Evolutionary conservation across 1,140 invertebrate genomes (phyloP), one percentile per base, ranked within the genome.

Genomic region (Aricia agestis): DNA sequence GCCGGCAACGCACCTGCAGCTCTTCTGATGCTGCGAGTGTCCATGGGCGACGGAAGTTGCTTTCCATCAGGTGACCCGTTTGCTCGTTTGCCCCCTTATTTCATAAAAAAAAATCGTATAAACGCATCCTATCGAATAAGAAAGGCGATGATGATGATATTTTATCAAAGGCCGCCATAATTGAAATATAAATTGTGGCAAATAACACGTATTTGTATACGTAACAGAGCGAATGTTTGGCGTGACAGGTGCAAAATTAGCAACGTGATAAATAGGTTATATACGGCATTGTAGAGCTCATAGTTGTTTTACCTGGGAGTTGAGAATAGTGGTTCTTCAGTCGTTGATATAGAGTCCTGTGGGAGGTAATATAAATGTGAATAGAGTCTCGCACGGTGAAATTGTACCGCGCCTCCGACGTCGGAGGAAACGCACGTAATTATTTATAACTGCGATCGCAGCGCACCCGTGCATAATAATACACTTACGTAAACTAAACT

Each of bases 141-240:
- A 5, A 36, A 1, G 36, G 6, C 36, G 36, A 9, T 36, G 36
- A 36, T 36, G 36, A 6, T 36, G 36, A 36, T 36, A 36, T 36
- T 36, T 9, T 36, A 36, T 36, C 2, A 36, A 9, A 36, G 36
- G 45, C 45, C 45, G 45, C 45, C 45, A 52, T 52, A 52, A 52
- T 52, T 52, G 45, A 52, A 15, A 13, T 52, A 52, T 5, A 52
- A 52, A 52, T 52, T 52, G 13, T 52, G 45, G 45, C 45, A 52
- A 52, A 52, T 52, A 52, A 52, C 45, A 52, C 45, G 45, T 52
- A 52, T 52, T 52, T 52, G 45, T 52, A 52, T 52, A 52, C 45
- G 45, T 15, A 52, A 52, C 45, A 52, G 45, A 52, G 45, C 45
- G 45, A 52, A 15, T 11, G 45, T 52, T 52, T 13, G 11, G 13